Percentiles rank a stretch among this genome's conserved stretches.
Evolutionary conservation across 2,888 invertebrate species (phyloP).

Genomic region (Agrilus mali): DNA sequence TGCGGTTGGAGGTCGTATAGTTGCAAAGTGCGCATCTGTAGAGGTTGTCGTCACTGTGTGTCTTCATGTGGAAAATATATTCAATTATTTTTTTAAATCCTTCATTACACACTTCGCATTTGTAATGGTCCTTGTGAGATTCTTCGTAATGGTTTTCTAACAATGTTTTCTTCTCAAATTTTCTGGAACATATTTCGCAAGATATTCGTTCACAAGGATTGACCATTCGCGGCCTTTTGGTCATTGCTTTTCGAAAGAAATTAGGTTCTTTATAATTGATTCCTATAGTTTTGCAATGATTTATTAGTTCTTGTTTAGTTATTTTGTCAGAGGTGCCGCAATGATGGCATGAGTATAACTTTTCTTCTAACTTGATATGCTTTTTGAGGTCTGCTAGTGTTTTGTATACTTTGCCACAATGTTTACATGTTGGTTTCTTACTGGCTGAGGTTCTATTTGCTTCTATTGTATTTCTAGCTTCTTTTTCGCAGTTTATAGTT

Average conservation of each 20-base stretch:
- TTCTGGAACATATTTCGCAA: no score
- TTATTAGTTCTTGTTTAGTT: constrained; percentile 19
- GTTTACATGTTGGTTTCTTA: no score
- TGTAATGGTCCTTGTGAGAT: constrained; percentile 20
- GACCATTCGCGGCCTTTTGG: constrained; percentile 10
- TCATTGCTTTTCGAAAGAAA: constrained; percentile 3
- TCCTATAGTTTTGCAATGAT: constrained; percentile 18
- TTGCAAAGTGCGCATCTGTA: constrained; percentile 1
- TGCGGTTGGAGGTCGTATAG: not conserved
- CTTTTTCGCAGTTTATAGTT: no score
- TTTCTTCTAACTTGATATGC: not conserved
- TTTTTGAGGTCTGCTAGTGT: no score
- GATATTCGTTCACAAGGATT: not conserved
- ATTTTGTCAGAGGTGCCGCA: constrained; percentile 22
- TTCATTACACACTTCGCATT: constrained; percentile 40
- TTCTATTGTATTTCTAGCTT: no score
- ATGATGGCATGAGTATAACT: constrained; percentile 19
- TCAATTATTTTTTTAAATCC: constrained; percentile 34
- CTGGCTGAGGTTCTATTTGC: no score
- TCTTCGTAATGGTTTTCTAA: no score
- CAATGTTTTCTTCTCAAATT: no score
- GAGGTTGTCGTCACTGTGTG: not conserved
- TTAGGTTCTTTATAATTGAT: no score
- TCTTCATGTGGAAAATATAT: not conserved
- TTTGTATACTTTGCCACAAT: no score